A percentile compares a stretch with the other conserved stretches of the same genome.
These are phyloP conservation scores for Galerucella nymphaeae DNA, from an alignment of 2,888 invertebrate genomes.

Conservation along the genomic window DNA sequence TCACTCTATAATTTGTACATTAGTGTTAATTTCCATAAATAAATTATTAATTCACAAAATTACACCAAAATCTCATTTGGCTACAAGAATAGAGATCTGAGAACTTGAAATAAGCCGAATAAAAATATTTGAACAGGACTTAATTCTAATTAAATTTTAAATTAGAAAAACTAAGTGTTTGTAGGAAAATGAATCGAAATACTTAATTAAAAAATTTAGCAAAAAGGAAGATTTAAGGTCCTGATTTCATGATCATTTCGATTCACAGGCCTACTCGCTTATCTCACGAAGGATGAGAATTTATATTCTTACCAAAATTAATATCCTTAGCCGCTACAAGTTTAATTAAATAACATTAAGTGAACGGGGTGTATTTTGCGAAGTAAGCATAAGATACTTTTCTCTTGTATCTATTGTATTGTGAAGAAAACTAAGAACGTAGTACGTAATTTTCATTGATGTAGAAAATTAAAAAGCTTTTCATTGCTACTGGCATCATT, in stretches of 20 bases:
- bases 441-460: too few relatives aligned
- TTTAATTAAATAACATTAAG: neutral
- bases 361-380: neutral
- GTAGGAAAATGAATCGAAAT: constrained; percentile 13
- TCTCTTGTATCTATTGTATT: neutral
- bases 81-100: neutral
- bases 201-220: constrained; percentile 20
- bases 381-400: neutral
- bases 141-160: constrained; percentile 14
- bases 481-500: too few relatives aligned
- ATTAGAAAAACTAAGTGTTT: constrained; percentile 15
- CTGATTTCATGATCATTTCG: constrained; percentile 14
- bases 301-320: constrained; percentile 20
- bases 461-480: too few relatives aligned
- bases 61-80: neutral
- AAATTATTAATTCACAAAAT: neutral
- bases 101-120: neutral
- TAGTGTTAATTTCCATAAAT: neutral
- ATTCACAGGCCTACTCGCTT: constrained; percentile 14
- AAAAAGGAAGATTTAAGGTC: constrained; percentile 15
- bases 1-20: neutral
- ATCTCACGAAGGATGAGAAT: constrained; percentile 14
- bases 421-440: too few relatives aligned
- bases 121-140: neutral
- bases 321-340: neutral